Percentiles rank a stretch among this genome's conserved stretches.
Conservation (phyloP, 2,888 invertebrate genomes). For the Chaetogeoica ovagalla region DNA sequence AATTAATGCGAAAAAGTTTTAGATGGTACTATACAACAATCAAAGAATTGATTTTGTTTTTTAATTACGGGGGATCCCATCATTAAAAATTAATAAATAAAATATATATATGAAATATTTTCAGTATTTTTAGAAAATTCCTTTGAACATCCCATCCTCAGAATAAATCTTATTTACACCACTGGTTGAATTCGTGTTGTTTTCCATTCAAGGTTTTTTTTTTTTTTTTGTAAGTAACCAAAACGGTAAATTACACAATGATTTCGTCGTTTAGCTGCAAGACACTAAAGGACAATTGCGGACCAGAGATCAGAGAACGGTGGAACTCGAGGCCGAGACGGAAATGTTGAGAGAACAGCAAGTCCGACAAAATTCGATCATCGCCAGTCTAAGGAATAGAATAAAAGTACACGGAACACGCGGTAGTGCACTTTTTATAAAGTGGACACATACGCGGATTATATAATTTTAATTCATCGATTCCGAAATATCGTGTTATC, state of each 20-base stretch:
- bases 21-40: no score
- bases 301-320: conserved; percentile 71
- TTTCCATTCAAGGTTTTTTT: no score
- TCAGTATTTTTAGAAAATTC: no score
- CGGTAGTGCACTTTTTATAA: background rate
- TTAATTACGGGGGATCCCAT: no score
- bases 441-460: background rate
- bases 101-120: no score
- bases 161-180: no score
- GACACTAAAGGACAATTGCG: conserved; percentile 74
- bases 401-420: conserved; percentile 61
- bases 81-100: no score
- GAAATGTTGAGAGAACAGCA: conserved; percentile 80
- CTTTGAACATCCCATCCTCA: no score
- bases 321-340: conserved; percentile 78
- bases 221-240: no score
- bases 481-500: background rate
- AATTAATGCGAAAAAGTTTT: no score
- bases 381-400: conserved; percentile 77
- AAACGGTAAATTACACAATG: background rate
- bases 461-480: background rate
- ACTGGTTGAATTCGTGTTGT: no score
- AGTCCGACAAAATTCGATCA: conserved; percentile 78
- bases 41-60: no score
- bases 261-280: conserved; percentile 64